Evolutionary conservation across 2,888 invertebrate genomes (phyloP), one percentile per base, ranked within the genome.

Genomic region (Plagodis pulveraria): DNA sequence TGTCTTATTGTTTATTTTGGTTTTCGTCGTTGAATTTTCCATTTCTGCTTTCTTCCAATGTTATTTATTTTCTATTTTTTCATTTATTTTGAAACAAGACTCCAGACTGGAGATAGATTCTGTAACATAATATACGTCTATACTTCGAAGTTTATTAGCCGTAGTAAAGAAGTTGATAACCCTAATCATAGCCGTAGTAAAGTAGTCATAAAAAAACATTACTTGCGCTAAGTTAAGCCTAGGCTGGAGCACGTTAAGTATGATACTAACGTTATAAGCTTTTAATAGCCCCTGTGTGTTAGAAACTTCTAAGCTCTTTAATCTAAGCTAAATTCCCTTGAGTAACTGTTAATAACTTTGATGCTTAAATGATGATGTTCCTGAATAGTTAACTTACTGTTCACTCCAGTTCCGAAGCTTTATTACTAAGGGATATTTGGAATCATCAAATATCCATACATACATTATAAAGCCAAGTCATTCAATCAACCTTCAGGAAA

Each of bases 1-100:
- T 42, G 35, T 40, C 47, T 51, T 38, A 44, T 45, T 48, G 11
- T 44, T 42, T 56, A 55, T 56, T 56, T 41, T 56, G 49, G 7
- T 44, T 38, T 47, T 48, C 43, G 43, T 36, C 46, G 45, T 45
- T 40, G 35, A 46, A 32, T 38, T 50, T 22, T 42, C 22, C 22
- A 38, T 35, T n/a, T 8, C 22, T 47, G 12, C 32, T 49, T 6
- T 32, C 35, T 42, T 46, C 35, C 41, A 42, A 45, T 36, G n/a
- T 41, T 5, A 41, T 41, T 41, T 5, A n/a, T n/a, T 46, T 22
- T 35, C 22, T 5, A 5, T n/a, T n/a, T n/a, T 6, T 33, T 34
- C 8, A 40, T 50, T 6, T 34, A 44, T 8, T 56, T 36, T 22
- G 22, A 22, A 22, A 22, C 22, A 1, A 22, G 32, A 8, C 49